A percentile compares a stretch with the other conserved stretches of the same genome.
Evolutionary conservation across 2,797 vertebrate genomes (phyloP).

Genomic region (Eulemur mongoz): DNA sequence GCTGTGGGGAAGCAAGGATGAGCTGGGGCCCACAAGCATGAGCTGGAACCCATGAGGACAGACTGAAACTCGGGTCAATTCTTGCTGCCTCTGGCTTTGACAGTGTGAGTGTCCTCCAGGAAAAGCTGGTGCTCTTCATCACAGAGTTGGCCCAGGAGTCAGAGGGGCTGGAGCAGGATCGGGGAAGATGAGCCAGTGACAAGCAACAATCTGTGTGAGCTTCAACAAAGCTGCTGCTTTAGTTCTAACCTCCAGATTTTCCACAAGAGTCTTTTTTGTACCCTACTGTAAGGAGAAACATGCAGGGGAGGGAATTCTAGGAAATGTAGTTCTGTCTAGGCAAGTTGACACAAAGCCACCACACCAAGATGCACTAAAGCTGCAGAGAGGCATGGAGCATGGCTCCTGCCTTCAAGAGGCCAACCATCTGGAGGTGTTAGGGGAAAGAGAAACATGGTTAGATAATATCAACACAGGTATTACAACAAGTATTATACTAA

Average conservation of each 20-base stretch:
- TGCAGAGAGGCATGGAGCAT: neutral
- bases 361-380: neutral
- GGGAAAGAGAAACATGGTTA: neutral
- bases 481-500: neutral
- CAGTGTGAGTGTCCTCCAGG: neutral
- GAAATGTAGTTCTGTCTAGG: neutral
- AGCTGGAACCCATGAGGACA: neutral
- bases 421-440: neutral
- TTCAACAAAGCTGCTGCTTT: neutral
- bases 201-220: neutral
- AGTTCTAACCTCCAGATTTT: neutral
- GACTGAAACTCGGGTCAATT: neutral
- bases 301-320: neutral
- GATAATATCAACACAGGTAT: neutral
- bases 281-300: neutral
- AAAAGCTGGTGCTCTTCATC: neutral
- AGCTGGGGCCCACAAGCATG: neutral
- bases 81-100: neutral
- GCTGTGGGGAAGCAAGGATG: neutral
- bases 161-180: neutral
- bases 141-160: neutral
- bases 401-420: neutral
- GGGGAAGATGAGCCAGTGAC: neutral
- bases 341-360: neutral
- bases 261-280: neutral